Evolutionary conservation across 2,888 invertebrate genomes (phyloP), one percentile per base, ranked within the genome.

Genomic region (Cryptocheilus praepositus): DNA sequence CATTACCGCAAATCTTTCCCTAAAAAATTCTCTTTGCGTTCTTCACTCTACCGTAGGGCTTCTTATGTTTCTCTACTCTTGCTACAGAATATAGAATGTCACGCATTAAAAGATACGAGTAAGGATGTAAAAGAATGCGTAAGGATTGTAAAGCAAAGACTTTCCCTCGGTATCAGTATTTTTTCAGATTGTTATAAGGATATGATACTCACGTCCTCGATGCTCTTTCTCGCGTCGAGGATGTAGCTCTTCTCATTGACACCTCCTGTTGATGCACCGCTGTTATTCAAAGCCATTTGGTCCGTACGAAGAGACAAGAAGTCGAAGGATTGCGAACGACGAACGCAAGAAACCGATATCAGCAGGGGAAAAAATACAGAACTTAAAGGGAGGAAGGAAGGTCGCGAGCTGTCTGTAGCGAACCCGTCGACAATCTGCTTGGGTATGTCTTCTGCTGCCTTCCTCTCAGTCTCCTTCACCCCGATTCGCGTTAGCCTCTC

Each of bases 211-310:
- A 87, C 87, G 64, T 86, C 86, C 63, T 86, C 87, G 74, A 82
- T 84, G 72, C 76, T 85, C 75, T 81, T 86, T 71, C 79, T 78
- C n/a, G 83, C 79, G 64, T 88, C 88, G 71, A 88, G 77, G 64
- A 88, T 88, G 72, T 88, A 87, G 71, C 88, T 88, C 70, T 87
- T 88, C 76, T 88, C 88, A 73, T 85, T 81, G 44, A 79, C 71
- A 52, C 74, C 70, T 13, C 36, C 36, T 36, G 72, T 67, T 43
- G 70, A 68, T 61, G 77, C 67, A 67, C 77, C 71, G 68, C 36
- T 36, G 7, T 36, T 11, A 7, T 7, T 28, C 36, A 18, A 15
- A 36, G 22, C 43, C 44, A 25, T 53, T 16, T 13, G 3, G 22
- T 7, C 56, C 51, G 55, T 22, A 53, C n/a, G 19, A 61, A 2